These are phyloP conservation scores for Pseudanteris insignis DNA, from an alignment of 2,888 invertebrate species.

Conservation along the genomic window DNA sequence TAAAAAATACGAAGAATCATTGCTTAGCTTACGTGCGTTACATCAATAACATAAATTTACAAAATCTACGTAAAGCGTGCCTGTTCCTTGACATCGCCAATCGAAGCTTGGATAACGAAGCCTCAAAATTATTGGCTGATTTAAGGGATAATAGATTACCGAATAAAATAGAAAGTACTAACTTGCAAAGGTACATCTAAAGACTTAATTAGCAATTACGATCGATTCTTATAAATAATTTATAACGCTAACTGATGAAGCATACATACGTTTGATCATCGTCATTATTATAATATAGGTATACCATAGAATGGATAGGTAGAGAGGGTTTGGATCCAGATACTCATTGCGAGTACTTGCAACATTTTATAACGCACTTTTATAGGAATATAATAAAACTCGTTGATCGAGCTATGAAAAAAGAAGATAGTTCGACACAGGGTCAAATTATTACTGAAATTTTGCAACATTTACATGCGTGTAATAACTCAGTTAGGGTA, in stretches of 20 bases:
- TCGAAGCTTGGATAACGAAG: conserved; percentile 91
- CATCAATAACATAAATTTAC: conserved; percentile 96
- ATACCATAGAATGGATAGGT: conserved; percentile 97
- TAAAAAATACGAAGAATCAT: conserved; percentile 94
- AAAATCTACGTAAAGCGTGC: conserved; percentile 92
- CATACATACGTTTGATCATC: too few species aligned
- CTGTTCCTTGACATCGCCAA: conserved; percentile 95
- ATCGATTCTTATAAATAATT: too few species aligned
- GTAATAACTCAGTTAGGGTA: conserved; percentile 89
- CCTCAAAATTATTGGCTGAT: conserved; percentile 86
- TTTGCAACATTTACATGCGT: conserved; percentile 93
- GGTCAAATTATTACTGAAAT: conserved; percentile 94
- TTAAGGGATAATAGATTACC: conserved; percentile 90
- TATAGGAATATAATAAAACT: conserved; percentile 91
- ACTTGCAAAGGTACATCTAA: conserved; percentile 80
- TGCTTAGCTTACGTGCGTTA: conserved; percentile 94
- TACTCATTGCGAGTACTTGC: conserved; percentile 92
- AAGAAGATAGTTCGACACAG: conserved; percentile 93
- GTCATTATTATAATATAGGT: conserved; percentile 72
- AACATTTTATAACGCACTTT: conserved; percentile 93
- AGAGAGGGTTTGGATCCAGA: conserved; percentile 92
- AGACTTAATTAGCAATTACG: too few species aligned
- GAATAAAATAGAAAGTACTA: conserved; percentile 86
- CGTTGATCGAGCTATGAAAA: conserved; percentile 94
- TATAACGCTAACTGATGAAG: too few species aligned